Evolutionary conservation across 2,888 invertebrate species (phyloP).

Genomic region (Mythimna loreyi): DNA sequence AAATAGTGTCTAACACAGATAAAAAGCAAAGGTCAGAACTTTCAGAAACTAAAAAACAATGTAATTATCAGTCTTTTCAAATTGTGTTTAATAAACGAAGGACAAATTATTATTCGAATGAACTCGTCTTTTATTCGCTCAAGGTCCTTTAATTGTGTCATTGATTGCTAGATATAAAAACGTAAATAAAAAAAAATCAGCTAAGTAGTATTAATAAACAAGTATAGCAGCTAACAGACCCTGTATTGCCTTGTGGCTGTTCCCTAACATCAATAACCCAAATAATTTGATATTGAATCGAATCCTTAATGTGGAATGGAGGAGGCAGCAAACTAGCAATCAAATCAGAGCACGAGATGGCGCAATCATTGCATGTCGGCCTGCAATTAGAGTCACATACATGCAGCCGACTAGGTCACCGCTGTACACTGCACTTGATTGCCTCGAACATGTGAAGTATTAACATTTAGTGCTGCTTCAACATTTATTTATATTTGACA

Average conservation of each 20-base stretch:
- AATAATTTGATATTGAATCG: constrained; percentile 50
- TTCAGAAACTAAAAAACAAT: too few relatives aligned
- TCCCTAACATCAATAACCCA: constrained; percentile 7
- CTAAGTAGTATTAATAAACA: too few relatives aligned
- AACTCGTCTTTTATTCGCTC: too few relatives aligned
- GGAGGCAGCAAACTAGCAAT: constrained; percentile 72
- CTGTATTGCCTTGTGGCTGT: background rate
- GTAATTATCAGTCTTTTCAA: too few relatives aligned
- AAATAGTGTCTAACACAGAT: too few relatives aligned
- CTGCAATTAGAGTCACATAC: constrained; percentile 71
- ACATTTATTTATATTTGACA: constrained; percentile 59
- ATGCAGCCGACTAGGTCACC: constrained; percentile 56
- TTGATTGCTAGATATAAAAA: too few relatives aligned
- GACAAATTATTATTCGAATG: too few relatives aligned
- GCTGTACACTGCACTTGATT: constrained; percentile 53
- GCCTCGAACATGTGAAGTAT: constrained; percentile 38
- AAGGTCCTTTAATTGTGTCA: too few relatives aligned
- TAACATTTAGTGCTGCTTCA: constrained; percentile 44
- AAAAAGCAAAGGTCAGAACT: too few relatives aligned
- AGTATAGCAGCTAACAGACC: too few relatives aligned
- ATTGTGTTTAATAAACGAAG: too few relatives aligned
- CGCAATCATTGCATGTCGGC: constrained; percentile 78
- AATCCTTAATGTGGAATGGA: constrained; percentile 62
- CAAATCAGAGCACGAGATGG: constrained; percentile 77
- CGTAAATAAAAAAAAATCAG: too few relatives aligned